Evolutionary conservation across 2,888 invertebrate genomes (phyloP).

Genomic region (Exephanes ischioxanthus): DNA sequence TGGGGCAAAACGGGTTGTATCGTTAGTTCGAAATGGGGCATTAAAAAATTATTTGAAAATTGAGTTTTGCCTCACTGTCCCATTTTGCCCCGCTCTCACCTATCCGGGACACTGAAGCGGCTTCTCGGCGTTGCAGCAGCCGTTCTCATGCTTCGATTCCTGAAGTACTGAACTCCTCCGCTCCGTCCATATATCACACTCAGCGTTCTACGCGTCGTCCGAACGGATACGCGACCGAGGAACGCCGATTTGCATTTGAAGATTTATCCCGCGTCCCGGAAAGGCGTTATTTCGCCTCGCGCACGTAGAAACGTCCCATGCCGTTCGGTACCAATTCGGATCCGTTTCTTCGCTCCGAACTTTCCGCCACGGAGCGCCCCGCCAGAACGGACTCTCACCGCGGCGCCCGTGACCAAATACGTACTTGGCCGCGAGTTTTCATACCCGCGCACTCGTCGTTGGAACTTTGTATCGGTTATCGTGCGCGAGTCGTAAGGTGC

Average conservation of each 20-base stretch:
- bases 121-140: background rate
- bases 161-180: constrained; percentile 25
- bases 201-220: background rate
- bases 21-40: no score
- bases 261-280: constrained; percentile 63
- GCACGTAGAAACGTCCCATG: background rate
- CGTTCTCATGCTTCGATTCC: constrained; percentile 15
- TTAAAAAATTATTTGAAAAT: no score
- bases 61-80: no score
- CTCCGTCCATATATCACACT: constrained; percentile 39
- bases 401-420: constrained; percentile 56
- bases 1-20: no score
- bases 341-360: background rate
- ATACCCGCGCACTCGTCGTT: constrained; percentile 63
- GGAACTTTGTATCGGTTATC: constrained; percentile 57
- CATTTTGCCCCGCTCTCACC: no score
- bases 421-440: constrained; percentile 31
- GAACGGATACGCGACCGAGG: constrained; percentile 27
- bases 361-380: background rate
- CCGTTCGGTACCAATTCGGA: background rate
- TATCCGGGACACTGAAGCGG: background rate
- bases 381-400: constrained; percentile 12
- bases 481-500: constrained; percentile 42
- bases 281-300: constrained; percentile 48
- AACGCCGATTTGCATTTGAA: constrained; percentile 67